Percentiles rank a stretch among this genome's conserved stretches.
These are phyloP conservation scores for Haliclystus octoradiatus DNA, from an alignment of 30 jellyfish, hydroid and myxozoan species.

Conservation along the genomic window DNA sequence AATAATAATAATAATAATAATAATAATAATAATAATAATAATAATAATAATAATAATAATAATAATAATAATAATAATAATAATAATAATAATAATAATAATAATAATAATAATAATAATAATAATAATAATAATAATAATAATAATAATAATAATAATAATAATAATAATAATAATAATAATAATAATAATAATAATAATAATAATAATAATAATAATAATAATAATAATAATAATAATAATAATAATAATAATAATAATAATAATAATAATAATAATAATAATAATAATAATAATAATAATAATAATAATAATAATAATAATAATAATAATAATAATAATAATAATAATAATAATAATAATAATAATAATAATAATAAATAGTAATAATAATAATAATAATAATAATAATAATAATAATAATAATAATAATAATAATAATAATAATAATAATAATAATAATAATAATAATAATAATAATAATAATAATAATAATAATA, in stretches of 20 bases:
- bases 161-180: no score
- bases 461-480: neutral
- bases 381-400: neutral
- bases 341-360: neutral
- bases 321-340: neutral
- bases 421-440: neutral
- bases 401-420: neutral
- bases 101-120: no score
- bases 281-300: neutral
- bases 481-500: neutral
- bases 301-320: neutral
- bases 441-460: neutral
- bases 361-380: neutral
- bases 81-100: no score
- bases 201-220: neutral
- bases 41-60: no score
- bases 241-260: neutral
- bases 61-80: no score
- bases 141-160: no score
- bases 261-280: neutral
- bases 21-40: no score
- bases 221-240: neutral
- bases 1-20: no score
- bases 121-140: no score
- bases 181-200: neutral